Evolutionary conservation across 2,888 invertebrate genomes (phyloP).

Genomic region (Thelaira solivaga): DNA sequence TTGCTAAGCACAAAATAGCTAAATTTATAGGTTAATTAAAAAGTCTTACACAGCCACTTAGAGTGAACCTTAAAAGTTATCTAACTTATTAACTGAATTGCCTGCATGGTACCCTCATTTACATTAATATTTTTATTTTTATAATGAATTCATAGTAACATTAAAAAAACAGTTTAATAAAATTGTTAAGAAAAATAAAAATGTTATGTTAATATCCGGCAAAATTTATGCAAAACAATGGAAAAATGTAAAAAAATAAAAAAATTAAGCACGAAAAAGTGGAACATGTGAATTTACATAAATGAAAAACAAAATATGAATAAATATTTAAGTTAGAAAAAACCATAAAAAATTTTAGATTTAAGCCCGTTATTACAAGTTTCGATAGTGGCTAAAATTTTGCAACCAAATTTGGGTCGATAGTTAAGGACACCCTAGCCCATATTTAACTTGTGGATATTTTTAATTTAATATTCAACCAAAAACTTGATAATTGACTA

Average conservation of each 20-base stretch:
- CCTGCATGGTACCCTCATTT: too few species aligned
- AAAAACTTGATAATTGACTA: too few species aligned
- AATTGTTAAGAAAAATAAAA: slow-evolving; percentile 63
- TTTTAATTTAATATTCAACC: too few species aligned
- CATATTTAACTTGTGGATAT: too few species aligned
- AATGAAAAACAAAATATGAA: not conserved
- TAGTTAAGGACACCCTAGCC: too few species aligned
- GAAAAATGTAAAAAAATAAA: not conserved
- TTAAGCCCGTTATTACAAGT: too few species aligned
- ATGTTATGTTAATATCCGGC: slow-evolving; percentile 58
- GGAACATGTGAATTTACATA: slow-evolving; percentile 58
- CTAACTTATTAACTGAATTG: too few species aligned
- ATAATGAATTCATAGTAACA: slow-evolving; percentile 19
- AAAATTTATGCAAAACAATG: slow-evolving; percentile 51
- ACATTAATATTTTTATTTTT: not conserved
- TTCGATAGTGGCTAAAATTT: too few species aligned
- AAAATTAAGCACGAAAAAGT: slow-evolving; percentile 37
- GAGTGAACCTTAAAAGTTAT: too few species aligned
- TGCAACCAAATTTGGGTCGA: too few species aligned
- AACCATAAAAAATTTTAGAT: not conserved
- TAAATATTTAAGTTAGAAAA: not conserved
- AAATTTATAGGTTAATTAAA: too few species aligned
- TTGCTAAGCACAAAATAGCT: not conserved
- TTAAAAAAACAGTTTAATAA: slow-evolving; percentile 68
- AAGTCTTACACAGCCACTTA: too few species aligned